Percentiles rank a stretch among this genome's conserved stretches.
Evolutionary conservation across 2,888 invertebrate genomes (phyloP).

Genomic region (Netelia inedita): DNA sequence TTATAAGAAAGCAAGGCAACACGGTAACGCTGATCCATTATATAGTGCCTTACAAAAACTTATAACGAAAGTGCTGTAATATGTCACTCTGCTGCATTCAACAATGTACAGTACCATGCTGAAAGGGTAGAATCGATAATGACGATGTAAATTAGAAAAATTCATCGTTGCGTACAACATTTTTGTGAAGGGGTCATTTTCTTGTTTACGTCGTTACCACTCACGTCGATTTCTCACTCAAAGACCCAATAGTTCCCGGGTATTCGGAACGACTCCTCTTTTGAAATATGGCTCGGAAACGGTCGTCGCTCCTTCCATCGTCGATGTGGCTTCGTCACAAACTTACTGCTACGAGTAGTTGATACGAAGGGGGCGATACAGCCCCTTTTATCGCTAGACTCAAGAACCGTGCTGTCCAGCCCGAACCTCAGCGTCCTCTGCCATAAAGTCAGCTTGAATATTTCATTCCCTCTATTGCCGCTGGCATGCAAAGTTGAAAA

Average conservation of each 20-base stretch:
- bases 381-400: conserved; percentile 61
- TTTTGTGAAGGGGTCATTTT: conserved; percentile 33
- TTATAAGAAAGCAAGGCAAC: too few species aligned
- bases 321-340: conserved; percentile 52
- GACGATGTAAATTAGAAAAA: conserved; percentile 61
- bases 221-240: conserved; percentile 38
- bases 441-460: conserved; percentile 64
- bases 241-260: conserved; percentile 29
- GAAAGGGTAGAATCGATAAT: conserved; percentile 70
- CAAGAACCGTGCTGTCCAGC: conserved; percentile 37
- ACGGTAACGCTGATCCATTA: background rate
- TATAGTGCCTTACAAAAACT: background rate
- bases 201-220: conserved; percentile 13
- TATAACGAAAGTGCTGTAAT: background rate
- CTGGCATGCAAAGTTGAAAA: conserved; percentile 42
- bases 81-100: background rate
- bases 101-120: background rate
- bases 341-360: conserved; percentile 50
- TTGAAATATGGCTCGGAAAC: conserved; percentile 38
- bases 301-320: conserved; percentile 23
- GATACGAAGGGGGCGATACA: conserved; percentile 67
- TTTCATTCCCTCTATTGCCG: conserved; percentile 63
- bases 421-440: conserved; percentile 52
- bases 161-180: conserved; percentile 17
- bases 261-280: conserved; percentile 40